Base-by-base conservation (phyloP, 2,113 vertebrate species). In the Nesogale talazaci region DNA sequence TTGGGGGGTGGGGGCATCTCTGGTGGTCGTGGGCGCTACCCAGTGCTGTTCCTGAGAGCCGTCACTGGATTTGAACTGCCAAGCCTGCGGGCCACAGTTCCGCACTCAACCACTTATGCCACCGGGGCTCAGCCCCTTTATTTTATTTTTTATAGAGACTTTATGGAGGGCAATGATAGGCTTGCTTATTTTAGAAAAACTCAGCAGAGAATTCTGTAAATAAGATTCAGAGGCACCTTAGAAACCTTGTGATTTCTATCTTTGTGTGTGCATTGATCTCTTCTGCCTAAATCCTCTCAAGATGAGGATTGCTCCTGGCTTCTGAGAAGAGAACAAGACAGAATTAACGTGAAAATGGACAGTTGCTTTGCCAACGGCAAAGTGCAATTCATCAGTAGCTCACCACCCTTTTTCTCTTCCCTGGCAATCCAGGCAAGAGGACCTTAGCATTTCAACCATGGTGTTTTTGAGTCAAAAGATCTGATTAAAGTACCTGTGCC, bases 381-480 rank as follows among this genome's bases (percentile, higher is more conserved):
- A 29, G 9, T 52, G 46, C 10, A 52, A 12, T 52, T 52, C 46
- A 52, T 52, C 46, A 52, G 14, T 52, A 52, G 46, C 10, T 52
- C 46, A 52, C 46, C 46, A 52, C 10, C 14, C 17, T 22, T 75
- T 81, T n/a, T 40, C 20, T 88, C 31, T 90, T 85, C 75, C 9
- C 27, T 57, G 57, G 10, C 10, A 61, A 29, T 4, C 2, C 79
- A 56, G 19, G 3, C 8, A 40, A n/a, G 22, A 15, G 10, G 31
- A 34, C 34, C 72, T 88, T 78, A 36, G 34, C 25, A 88, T 90
- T 86, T 84, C 40, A 5, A 15, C 56, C 36, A 36, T 0, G 3
- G 7, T 52, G 14, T 72, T 86, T 90, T 75, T 76, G 75, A 83
- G 14, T 92, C 61, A 80, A 75, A 90, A 81, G 46, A 65, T n/a